Conservation (phyloP, 2,113 vertebrate genomes). For the Poecilia latipinna region DNA sequence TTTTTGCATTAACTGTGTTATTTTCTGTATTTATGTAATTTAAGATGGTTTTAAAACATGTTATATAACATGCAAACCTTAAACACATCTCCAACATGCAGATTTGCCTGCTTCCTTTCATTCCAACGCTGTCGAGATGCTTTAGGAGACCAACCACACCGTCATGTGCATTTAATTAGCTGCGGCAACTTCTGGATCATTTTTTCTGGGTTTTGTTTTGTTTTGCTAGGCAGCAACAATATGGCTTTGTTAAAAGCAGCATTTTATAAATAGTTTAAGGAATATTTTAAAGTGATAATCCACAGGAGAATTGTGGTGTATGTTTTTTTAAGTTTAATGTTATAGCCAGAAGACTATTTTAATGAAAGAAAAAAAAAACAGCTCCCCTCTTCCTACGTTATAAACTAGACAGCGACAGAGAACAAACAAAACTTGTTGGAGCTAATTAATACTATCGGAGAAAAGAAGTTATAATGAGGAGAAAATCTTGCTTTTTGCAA, state of each 20-base stretch:
- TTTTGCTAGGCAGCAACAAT: conserved; percentile 3
- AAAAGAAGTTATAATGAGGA: background rate
- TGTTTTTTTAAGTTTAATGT: background rate
- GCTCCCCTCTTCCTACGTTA: no score
- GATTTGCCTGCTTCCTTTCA: background rate
- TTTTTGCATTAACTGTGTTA: conserved; percentile 28
- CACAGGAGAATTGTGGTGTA: no score
- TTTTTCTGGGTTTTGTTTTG: background rate
- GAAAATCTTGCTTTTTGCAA: background rate
- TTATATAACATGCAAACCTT: conserved; percentile 6
- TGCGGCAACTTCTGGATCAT: background rate
- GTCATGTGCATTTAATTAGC: background rate
- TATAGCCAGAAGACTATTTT: background rate
- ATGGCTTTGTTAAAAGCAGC: background rate
- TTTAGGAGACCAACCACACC: background rate
- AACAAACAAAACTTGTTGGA: no score
- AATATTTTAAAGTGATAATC: background rate
- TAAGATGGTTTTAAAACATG: conserved; percentile 7
- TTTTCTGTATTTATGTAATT: conserved; percentile 20
- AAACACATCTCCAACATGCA: background rate
- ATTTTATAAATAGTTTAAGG: background rate
- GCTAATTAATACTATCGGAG: background rate
- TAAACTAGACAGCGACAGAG: no score
- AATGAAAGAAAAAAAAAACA: no score
- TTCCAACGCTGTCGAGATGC: background rate